Evolutionary conservation across 1,140 invertebrate species (phyloP).

Genomic region (Drosophila mayri): DNA sequence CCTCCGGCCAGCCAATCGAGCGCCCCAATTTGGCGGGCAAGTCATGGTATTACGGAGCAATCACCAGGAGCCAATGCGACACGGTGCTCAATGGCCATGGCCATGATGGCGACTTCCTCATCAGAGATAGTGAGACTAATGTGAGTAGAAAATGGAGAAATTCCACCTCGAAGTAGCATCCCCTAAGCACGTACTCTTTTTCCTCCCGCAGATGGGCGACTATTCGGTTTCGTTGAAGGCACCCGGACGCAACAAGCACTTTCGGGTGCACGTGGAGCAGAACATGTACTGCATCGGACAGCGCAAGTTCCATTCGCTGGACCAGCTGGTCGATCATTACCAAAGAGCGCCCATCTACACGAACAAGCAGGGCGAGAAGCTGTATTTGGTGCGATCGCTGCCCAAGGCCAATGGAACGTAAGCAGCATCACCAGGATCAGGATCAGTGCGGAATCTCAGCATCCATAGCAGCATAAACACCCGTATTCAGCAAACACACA

Average conservation of each 20-base stretch:
- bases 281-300: slow-evolving; percentile 98
- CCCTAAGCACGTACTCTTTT: neutral
- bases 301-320: slow-evolving; percentile 97
- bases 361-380: slow-evolving; percentile 96
- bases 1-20: slow-evolving; percentile 85
- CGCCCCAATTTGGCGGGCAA: slow-evolving; percentile 91
- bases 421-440: slow-evolving; percentile 19
- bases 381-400: slow-evolving; percentile 95
- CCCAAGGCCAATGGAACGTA: slow-evolving; percentile 88
- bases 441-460: slow-evolving; percentile 29
- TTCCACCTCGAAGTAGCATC: neutral
- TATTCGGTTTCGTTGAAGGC: slow-evolving; percentile 99
- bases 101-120: slow-evolving; percentile 98
- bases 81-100: slow-evolving; percentile 96
- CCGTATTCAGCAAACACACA: slow-evolving; percentile 68
- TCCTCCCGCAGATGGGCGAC: slow-evolving; percentile 93
- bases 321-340: slow-evolving; percentile 99
- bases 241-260: slow-evolving; percentile 98
- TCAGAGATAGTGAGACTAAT: slow-evolving; percentile 99
- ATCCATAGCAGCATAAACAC: slow-evolving; percentile 46
- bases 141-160: slow-evolving; percentile 88
- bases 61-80: slow-evolving; percentile 98
- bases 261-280: slow-evolving; percentile 98
- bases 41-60: slow-evolving; percentile 98
- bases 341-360: slow-evolving; percentile 99